A percentile compares a stretch with the other conserved stretches of the same genome.
These are phyloP conservation scores for Saccostrea cuccullata DNA, from an alignment of 1,140 invertebrate genomes.

Conservation along the genomic window DNA sequence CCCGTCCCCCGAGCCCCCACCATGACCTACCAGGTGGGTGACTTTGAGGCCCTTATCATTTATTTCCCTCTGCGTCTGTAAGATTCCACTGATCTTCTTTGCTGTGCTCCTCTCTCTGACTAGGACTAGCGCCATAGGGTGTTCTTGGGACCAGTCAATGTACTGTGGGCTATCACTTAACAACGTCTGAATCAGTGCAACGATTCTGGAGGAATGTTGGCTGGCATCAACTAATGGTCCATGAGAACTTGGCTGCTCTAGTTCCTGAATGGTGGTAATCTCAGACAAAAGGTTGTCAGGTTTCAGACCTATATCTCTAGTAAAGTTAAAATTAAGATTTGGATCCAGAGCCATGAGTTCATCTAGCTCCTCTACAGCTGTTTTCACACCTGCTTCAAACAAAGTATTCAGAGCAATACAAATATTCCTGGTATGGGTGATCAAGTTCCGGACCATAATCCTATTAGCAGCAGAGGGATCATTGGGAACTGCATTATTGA, in stretches of 20 bases:
- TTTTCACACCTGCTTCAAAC: conserved; percentile 52
- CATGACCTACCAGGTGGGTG: conserved; percentile 70
- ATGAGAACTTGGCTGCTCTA: not conserved
- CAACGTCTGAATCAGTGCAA: conserved; percentile 60
- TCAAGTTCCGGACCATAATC: conserved; percentile 35
- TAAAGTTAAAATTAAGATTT: conserved; percentile 57
- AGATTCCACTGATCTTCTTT: conserved; percentile 56
- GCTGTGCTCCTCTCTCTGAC: conserved; percentile 70
- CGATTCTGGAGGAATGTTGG: conserved; percentile 50
- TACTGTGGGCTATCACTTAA: conserved; percentile 39
- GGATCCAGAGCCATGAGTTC: conserved; percentile 42
- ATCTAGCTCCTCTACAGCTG: conserved; percentile 61
- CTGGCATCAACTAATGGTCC: not conserved
- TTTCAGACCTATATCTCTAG: conserved; percentile 49
- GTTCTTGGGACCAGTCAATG: conserved; percentile 56
- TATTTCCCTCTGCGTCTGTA: conserved; percentile 57
- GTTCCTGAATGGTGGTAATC: conserved; percentile 15
- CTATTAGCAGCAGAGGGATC: conserved; percentile 1
- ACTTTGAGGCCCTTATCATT: conserved; percentile 57
- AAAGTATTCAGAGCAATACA: conserved; percentile 58
- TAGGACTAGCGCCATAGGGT: conserved; percentile 68
- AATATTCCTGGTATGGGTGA: conserved; percentile 54
- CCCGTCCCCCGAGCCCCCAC: conserved; percentile 56
- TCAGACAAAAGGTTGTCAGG: conserved; percentile 45
- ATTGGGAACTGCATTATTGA: conserved; percentile 43